phyloP scores from a whole-genome alignment of 2,888 invertebrate species.

The Agrotis clavis region DNA sequence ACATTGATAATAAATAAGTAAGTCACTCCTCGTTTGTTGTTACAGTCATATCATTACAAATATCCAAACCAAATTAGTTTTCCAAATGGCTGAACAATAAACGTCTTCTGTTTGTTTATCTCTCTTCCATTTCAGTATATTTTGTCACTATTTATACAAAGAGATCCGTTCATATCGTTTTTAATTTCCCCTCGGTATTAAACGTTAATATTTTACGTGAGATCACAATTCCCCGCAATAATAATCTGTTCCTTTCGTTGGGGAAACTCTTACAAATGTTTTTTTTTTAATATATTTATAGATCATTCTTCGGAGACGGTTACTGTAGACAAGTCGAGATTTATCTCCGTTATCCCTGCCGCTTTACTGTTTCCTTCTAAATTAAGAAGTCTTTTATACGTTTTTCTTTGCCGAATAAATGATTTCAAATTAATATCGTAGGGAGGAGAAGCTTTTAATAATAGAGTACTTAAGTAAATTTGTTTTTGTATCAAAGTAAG shows the following conservation, averaged over 20 bases:
- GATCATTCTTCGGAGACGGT: conserved; percentile 73
- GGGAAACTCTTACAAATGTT: conserved; percentile 75
- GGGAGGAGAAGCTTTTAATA: conserved; percentile 79
- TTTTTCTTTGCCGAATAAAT: conserved; percentile 81
- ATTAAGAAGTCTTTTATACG: conserved; percentile 78
- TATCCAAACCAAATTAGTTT: conserved; percentile 23
- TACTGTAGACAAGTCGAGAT: conserved; percentile 80
- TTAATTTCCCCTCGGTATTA: conserved; percentile 85
- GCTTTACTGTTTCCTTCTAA: conserved; percentile 74
- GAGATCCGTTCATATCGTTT: conserved; percentile 77
- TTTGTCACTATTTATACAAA: conserved; percentile 72
- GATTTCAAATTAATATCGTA: conserved; percentile 83
- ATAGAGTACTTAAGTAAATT: conserved; percentile 54
- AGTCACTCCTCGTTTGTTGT: not conserved
- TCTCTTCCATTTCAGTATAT: conserved; percentile 39
- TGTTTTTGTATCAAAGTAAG: conserved; percentile 40
- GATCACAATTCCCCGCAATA: conserved; percentile 77
- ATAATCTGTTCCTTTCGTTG: conserved; percentile 76
- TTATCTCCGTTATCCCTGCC: conserved; percentile 79
- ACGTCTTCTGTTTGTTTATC: conserved; percentile 40
- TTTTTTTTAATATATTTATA: conserved; percentile 76
- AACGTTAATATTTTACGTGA: conserved; percentile 83
- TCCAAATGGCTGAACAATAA: conserved; percentile 21
- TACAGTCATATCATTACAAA: conserved; percentile 4
- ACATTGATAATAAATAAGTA: not conserved